These are phyloP conservation scores for Aphelocoma californica DNA, from an alignment of 2,797 vertebrate genomes.

Conservation along the genomic window DNA sequence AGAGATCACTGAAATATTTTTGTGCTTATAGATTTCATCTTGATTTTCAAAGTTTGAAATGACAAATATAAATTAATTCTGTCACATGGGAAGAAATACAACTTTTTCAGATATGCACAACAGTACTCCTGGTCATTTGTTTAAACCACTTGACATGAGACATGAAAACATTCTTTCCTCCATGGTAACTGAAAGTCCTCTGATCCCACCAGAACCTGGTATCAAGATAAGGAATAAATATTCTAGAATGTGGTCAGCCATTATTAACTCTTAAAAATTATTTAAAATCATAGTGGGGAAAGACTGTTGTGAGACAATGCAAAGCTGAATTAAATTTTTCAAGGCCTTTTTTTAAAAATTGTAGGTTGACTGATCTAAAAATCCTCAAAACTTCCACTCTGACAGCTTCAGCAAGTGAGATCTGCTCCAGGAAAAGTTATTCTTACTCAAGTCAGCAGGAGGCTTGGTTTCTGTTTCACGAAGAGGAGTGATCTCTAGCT, in stretches of 20 bases:
- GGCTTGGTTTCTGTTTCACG: not conserved
- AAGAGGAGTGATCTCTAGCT: too few species aligned
- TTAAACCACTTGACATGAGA: not conserved
- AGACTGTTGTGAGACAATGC: not conserved
- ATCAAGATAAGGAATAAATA: not conserved
- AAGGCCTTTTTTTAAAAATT: not conserved
- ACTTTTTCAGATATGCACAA: not conserved
- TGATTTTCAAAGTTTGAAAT: not conserved
- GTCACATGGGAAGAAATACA: not conserved
- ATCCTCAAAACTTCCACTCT: not conserved
- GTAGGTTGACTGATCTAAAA: not conserved
- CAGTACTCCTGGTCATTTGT: not conserved
- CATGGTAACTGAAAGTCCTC: not conserved
- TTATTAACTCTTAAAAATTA: not conserved
- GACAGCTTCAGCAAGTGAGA: not conserved
- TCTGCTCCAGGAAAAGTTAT: not conserved
- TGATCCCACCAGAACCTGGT: not conserved
- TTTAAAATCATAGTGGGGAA: not conserved
- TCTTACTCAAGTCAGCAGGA: not conserved
- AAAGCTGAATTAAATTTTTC: not conserved
- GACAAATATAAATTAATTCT: not conserved
- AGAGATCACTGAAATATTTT: not conserved
- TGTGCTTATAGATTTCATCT: not conserved
- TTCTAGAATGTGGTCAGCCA: not conserved
- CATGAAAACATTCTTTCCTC: not conserved